Conservation (phyloP, 2,888 invertebrate genomes). For the Temnothorax unifasciatus region DNA sequence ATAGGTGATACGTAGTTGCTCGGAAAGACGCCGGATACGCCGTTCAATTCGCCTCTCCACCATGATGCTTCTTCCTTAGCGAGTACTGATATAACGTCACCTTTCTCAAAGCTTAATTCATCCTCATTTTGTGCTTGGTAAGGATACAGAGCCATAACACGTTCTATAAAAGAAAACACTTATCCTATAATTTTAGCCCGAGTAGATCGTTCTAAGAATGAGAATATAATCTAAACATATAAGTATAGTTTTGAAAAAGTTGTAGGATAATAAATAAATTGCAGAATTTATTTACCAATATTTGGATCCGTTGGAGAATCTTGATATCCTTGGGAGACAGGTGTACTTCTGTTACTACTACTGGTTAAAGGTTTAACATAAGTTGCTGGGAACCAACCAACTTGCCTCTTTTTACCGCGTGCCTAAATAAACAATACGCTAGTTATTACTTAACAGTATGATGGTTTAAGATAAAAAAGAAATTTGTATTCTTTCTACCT, state of each 20-base stretch:
- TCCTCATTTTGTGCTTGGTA: constrained; percentile 98
- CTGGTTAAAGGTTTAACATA: constrained; percentile 92
- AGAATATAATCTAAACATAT: not conserved
- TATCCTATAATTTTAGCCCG: not conserved
- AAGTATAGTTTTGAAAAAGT: not conserved
- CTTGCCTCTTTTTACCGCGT: constrained; percentile 94
- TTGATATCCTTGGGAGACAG: constrained; percentile 85
- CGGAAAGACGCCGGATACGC: constrained; percentile 96
- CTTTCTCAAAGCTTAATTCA: constrained; percentile 96
- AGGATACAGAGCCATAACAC: constrained; percentile 97
- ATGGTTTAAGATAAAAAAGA: constrained; percentile 19
- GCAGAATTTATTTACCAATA: constrained; percentile 78
- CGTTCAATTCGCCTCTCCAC: constrained; percentile 98
- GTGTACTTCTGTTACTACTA: constrained; percentile 85
- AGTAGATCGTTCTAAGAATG: not conserved
- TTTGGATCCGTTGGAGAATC: constrained; percentile 85
- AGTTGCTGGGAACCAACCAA: constrained; percentile 99
- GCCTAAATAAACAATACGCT: constrained; percentile 83
- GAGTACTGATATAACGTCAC: constrained; percentile 95
- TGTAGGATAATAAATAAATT: not conserved
- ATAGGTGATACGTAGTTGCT: constrained; percentile 97
- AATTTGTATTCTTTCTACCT: constrained; percentile 87
- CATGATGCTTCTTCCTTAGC: constrained; percentile 98
- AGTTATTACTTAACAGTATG: not conserved
- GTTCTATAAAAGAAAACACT: constrained; percentile 87